Conservation (phyloP, 2,888 invertebrate genomes). For the Apantesis nais region DNA sequence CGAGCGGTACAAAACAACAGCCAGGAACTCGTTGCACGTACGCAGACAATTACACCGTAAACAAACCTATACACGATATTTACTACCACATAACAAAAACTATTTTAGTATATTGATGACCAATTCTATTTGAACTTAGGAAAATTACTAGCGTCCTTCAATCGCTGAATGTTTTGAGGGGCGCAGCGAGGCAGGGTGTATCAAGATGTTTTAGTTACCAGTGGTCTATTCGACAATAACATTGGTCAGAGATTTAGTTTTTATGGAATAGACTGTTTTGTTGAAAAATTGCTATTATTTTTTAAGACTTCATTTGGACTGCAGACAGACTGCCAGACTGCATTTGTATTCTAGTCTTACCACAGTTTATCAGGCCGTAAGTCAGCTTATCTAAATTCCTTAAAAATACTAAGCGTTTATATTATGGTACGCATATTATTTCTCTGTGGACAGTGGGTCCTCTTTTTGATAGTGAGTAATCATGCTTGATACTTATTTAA, state of each 20-base stretch:
- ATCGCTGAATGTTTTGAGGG: conserved; percentile 26
- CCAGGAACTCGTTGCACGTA: conserved; percentile 29
- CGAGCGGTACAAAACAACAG: background rate
- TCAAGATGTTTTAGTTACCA: conserved; percentile 48
- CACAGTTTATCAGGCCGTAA: too few species aligned
- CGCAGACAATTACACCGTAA: conserved; percentile 39
- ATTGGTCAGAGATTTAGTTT: conserved; percentile 49
- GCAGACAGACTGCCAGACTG: too few species aligned
- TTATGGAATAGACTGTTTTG: conserved; percentile 36
- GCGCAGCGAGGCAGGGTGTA: conserved; percentile 32
- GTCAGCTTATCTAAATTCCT: too few species aligned
- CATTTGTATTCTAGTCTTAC: background rate
- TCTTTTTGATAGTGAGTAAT: background rate
- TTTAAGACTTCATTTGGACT: background rate
- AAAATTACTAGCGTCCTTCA: conserved; percentile 32
- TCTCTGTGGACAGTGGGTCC: too few species aligned
- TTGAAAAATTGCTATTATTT: background rate
- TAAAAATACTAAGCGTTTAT: too few species aligned
- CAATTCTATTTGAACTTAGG: conserved; percentile 38
- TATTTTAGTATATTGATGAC: conserved; percentile 40
- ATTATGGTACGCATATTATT: too few species aligned
- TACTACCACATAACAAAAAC: conserved; percentile 42
- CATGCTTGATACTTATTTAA: background rate
- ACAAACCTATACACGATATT: conserved; percentile 50
- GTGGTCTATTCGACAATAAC: conserved; percentile 58